Evolutionary conservation across 2,113 vertebrate genomes (phyloP).

Genomic region (Nannobrachium achirus): DNA sequence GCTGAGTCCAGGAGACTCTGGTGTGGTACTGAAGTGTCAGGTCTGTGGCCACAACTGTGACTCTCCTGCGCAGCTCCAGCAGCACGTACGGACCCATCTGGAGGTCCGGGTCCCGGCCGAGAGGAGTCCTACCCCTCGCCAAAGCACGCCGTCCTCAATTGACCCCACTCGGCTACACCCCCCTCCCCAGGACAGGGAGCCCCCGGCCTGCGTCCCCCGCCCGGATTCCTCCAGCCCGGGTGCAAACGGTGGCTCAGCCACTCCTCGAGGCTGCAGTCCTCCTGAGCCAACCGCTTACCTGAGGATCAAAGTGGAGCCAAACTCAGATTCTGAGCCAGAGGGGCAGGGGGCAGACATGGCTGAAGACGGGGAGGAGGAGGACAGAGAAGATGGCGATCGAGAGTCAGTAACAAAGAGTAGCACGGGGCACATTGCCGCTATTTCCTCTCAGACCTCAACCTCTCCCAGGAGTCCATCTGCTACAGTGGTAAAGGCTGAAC

Average conservation of each 20-base stretch:
- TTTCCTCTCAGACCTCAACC: conserved; percentile 65
- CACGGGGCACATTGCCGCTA: background rate
- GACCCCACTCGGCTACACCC: conserved; percentile 56
- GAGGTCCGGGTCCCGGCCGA: conserved; percentile 73
- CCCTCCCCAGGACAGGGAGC: conserved; percentile 65
- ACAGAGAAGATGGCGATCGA: conserved; percentile 22
- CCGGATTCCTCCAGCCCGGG: conserved; percentile 77
- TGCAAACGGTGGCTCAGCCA: conserved; percentile 77
- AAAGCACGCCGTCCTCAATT: conserved; percentile 54
- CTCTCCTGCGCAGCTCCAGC: conserved; percentile 83
- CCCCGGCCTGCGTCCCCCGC: conserved; percentile 55
- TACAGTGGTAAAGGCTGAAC: conserved; percentile 85
- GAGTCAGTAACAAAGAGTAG: conserved; percentile 23
- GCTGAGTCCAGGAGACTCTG: conserved; percentile 80
- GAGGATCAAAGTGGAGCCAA: conserved; percentile 86
- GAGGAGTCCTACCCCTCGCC: conserved; percentile 66
- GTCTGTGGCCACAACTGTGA: conserved; percentile 85
- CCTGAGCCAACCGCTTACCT: conserved; percentile 36
- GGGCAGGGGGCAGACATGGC: conserved; percentile 54
- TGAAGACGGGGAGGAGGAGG: conserved; percentile 33
- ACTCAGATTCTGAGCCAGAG: conserved; percentile 74
- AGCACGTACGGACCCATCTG: conserved; percentile 83
- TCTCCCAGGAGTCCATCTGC: conserved; percentile 82
- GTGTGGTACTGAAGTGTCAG: conserved; percentile 83
- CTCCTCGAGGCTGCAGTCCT: conserved; percentile 68